Base-by-base conservation (phyloP, 2,888 invertebrate genomes). In the Hipparchia semele region DNA sequence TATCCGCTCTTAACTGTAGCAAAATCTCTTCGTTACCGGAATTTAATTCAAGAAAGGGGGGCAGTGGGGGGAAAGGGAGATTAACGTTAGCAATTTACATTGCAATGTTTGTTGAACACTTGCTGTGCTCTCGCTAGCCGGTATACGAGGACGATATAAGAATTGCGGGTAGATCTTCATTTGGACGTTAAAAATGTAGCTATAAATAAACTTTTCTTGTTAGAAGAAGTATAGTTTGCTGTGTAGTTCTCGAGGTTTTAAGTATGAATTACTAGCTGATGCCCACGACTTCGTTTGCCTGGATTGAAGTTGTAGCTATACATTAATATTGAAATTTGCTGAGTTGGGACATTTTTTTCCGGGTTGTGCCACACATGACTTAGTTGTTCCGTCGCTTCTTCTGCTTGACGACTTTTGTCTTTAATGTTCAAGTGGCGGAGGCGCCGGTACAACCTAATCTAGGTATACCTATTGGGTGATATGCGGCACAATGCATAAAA, bases 11-110 rank as follows among this genome's bases (percentile, higher is more conserved):
- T 33, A 3, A 13, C 8, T 51, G 8, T 8, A 53, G 7, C 6
- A 5, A 10, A 33, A 53, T 65, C 23, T 80, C 80, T 76, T 74
- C 60, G 73, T 73, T 3, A 73, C 76, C 76, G 78, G 80, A 79
- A 80, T 81, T 79, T 79, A 80, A 80, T 80, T 76, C 78, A 78
- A 69, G 75, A 71, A 69, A 79, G 49, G 49, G 75, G 77, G 78
- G 77, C 77, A 77, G 74, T 73, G 2, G 59, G 59, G 59, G 49
- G 53, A 53, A 6, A 51, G 76, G 71, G 72, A 77, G 79, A 80
- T 79, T 80, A 80, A 79, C 79, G 78, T 70, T 74, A 65, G 77
- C 75, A 77, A 77, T 79, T 78, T 79, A 78, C 78, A 77, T 77
- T 39, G 77, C 75, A 71, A 75, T 76, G 72, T 79, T 77, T 77